These are phyloP conservation scores for Promerops cafer DNA, from an alignment of 2,113 vertebrate species.

Conservation along the genomic window DNA sequence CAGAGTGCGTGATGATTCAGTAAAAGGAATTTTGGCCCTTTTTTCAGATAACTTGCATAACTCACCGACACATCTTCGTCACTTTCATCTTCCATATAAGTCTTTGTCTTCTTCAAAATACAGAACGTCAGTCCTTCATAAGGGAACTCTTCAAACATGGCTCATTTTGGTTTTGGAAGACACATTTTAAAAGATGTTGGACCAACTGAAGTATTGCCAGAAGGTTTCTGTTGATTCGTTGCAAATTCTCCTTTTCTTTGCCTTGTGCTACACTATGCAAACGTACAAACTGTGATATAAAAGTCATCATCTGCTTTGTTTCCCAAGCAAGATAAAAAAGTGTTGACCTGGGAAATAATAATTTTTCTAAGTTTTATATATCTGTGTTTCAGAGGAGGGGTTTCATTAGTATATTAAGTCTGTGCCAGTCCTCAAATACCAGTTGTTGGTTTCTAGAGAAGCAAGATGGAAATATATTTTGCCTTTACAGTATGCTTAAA, in stretches of 20 bases:
- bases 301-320: neutral
- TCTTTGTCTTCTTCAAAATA: neutral
- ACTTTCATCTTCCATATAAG: neutral
- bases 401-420: neutral
- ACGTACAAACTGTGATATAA: neutral
- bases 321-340: neutral
- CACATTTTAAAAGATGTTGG: neutral
- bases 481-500: neutral
- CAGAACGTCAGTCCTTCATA: neutral
- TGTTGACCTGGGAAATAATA: neutral
- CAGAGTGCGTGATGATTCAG: neutral
- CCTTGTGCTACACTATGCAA: fast-evolving
- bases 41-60: conserved; percentile 10
- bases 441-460: neutral
- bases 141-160: fast-evolving
- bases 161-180: neutral
- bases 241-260: neutral
- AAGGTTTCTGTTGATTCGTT: neutral
- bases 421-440: neutral
- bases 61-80: neutral
- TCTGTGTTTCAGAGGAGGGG: neutral
- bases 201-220: neutral
- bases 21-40: conserved; percentile 34
- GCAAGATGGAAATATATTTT: neutral
- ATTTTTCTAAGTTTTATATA: neutral